phyloP scores from a whole-genome alignment of 2,797 vertebrate species.

The Sitta carolinensis region DNA sequence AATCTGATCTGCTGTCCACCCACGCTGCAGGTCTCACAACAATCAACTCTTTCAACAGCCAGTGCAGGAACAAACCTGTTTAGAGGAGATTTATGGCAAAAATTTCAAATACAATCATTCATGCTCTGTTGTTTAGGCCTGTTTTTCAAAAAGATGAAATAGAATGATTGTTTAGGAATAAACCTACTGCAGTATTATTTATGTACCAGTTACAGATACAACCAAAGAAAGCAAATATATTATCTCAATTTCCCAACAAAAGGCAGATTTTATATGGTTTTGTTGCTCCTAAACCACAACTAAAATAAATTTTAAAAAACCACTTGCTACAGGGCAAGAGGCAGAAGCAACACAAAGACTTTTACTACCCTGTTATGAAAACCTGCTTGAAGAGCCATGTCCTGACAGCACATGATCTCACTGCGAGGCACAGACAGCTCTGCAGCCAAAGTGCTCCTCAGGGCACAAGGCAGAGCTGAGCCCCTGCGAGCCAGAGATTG shows the following conservation, averaged over 20 bases:
- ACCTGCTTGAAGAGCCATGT: neutral
- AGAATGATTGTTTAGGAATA: slow-evolving; percentile 2
- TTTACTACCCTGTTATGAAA: neutral
- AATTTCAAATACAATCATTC: neutral
- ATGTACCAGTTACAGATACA: neutral
- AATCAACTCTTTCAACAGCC: neutral
- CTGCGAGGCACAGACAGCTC: neutral
- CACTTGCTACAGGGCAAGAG: neutral
- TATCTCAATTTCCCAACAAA: neutral
- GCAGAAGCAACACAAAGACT: neutral
- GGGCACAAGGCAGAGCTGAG: neutral
- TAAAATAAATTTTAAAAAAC: neutral
- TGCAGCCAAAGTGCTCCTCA: neutral
- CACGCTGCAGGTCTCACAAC: neutral
- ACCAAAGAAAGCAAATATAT: neutral
- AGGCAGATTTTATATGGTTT: neutral
- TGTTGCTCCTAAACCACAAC: neutral
- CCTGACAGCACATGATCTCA: accelerated
- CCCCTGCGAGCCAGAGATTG: accelerated
- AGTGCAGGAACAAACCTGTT: neutral
- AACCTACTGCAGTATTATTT: neutral
- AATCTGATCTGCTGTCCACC: slow-evolving; percentile 7
- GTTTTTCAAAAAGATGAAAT: neutral
- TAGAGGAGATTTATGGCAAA: neutral
- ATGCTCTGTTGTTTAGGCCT: neutral